Base-by-base conservation (phyloP, 2,113 vertebrate species). In the Balaenoptera acutorostrata region DNA sequence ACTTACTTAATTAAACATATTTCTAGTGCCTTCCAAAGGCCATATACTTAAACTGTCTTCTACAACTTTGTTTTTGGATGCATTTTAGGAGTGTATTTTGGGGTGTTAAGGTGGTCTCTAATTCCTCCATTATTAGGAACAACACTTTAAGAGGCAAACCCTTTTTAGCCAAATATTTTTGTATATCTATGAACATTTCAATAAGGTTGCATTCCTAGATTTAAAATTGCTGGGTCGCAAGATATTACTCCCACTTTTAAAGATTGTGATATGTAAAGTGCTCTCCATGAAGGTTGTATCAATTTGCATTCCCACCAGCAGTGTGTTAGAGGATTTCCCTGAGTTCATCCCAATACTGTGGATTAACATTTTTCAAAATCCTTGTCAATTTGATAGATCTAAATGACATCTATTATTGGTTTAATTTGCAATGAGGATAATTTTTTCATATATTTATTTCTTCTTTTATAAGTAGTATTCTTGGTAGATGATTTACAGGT, bases 121-220 rank as follows among this genome's bases (percentile, higher is more conserved):
- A n/a, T 14, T 52, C 59, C 49, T 72, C 68, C n/a, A 64, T 87
- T 87, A 69, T 69, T 81, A 81, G 61, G 17, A 46, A 90, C 17
- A 78, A 55, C 31, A 89, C 11, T 84, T 91, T 46, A 52, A 68
- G 31, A 82, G 31, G 14, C 15, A 92, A 44, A 82, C 13, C 2
- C 33, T 86, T 74, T 80, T 93, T 72, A 88, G 69, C 21, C 20
- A 93, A 87, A 86, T 92, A 85, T 59, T 85, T 96, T 85, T 85
- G 57, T 61, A 12, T 46, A 20, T 49, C 13, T 46, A 21, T 93
- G 17, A 46, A 31, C 10, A 86, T 59, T 92, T 93, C 5, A 46
- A 49, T 75, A 29, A 39, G 29, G 49, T 75, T 44, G 2, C 3
- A 66, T 81, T 71, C 29, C 20, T 64, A 81, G 25, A 49, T 52